Evolutionary conservation across 2,113 vertebrate genomes (phyloP).

Genomic region (Micromys minutus): DNA sequence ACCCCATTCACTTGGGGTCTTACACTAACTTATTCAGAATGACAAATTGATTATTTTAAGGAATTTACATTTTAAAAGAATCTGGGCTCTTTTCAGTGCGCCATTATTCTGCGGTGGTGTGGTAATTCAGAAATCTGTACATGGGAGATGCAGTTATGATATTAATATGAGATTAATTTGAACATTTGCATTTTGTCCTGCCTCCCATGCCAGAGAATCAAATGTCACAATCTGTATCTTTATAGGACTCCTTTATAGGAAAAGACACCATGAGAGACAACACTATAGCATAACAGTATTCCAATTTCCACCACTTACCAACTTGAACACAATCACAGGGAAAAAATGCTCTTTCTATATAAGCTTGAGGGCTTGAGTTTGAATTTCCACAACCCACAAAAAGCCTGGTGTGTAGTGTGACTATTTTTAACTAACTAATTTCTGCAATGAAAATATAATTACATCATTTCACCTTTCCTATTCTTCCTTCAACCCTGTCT

Average conservation of each 20-base stretch:
- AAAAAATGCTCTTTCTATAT: neutral
- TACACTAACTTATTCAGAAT: constrained; percentile 1
- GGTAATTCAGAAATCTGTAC: neutral
- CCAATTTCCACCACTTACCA: neutral
- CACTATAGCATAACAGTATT: neutral
- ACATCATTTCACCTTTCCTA: no score
- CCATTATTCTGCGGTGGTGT: neutral
- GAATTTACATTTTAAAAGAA: neutral
- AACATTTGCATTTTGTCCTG: constrained; percentile 57
- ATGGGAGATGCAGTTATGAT: neutral
- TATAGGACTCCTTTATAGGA: constrained; percentile 27
- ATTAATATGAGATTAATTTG: constrained; percentile 31
- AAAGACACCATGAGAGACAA: neutral
- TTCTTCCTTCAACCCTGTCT: neutral
- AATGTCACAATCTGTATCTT: constrained; percentile 64
- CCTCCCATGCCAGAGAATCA: constrained; percentile 35
- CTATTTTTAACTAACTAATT: neutral
- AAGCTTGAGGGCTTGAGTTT: neutral
- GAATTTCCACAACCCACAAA: neutral
- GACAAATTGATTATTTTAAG: constrained; percentile 35
- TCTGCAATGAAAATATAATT: neutral
- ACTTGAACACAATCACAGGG: constrained; percentile 2
- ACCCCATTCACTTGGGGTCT: neutral
- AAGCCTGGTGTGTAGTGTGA: neutral
- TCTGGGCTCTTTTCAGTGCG: neutral